Evolutionary conservation across 2,113 vertebrate species (phyloP).

Genomic region (Odobenus rosmarus): DNA sequence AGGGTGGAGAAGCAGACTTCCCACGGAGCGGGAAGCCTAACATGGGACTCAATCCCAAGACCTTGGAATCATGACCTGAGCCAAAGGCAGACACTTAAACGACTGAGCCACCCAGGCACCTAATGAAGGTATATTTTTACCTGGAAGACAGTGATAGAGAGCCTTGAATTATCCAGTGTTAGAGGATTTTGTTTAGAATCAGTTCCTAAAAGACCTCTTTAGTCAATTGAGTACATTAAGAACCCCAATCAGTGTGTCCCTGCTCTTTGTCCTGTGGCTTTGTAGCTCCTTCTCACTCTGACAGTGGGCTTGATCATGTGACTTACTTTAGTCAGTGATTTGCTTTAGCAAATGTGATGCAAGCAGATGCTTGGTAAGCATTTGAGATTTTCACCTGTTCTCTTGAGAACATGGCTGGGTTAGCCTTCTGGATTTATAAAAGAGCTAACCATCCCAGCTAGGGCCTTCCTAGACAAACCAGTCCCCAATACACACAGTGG

Average conservation of each 20-base stretch:
- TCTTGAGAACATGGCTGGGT: background rate
- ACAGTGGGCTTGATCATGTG: background rate
- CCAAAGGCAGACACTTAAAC: background rate
- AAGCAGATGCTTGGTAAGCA: background rate
- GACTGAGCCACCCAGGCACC: background rate
- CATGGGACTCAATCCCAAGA: too few relatives aligned
- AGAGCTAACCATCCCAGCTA: background rate
- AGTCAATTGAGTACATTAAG: background rate
- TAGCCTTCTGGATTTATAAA: background rate
- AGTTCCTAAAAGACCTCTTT: background rate
- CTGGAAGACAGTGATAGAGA: background rate
- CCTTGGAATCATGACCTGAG: background rate
- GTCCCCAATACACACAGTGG: too few relatives aligned
- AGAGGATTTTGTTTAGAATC: slow-evolving; percentile 20
- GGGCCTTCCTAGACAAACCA: background rate
- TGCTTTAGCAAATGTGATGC: background rate
- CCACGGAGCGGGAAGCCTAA: background rate
- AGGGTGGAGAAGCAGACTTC: background rate
- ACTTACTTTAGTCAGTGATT: background rate
- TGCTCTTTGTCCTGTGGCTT: background rate
- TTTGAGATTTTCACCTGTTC: background rate
- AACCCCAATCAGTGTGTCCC: background rate
- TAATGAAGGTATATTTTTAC: background rate
- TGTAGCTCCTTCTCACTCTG: background rate
- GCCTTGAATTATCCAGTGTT: background rate